Evolutionary conservation across 2,888 invertebrate genomes (phyloP), one percentile per base, ranked within the genome.

Genomic region (Campoplex capitator): DNA sequence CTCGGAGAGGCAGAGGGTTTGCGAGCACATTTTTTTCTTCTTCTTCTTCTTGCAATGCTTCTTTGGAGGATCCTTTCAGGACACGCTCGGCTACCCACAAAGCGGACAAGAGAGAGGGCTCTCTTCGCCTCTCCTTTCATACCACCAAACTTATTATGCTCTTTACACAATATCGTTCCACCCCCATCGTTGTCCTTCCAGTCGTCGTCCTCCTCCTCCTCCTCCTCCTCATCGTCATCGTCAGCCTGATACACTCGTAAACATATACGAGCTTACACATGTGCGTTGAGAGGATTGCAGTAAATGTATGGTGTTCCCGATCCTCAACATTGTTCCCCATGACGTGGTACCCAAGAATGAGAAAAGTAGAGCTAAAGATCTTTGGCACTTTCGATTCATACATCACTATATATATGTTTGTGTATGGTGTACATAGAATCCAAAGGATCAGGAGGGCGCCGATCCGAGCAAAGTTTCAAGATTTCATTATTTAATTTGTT

Each of bases 41-140:
- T 76, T 81, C 74, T 68, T 6, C 38, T 38, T 38, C 1, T 38
- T 6, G 82, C 75, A 48, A 58, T 75, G 77, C 76, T 81, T 74
- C 35, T 81, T 76, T 81, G 77, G 89, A 90, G 89, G 93, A 92
- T 93, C 92, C 92, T 93, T 94, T 94, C 91, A 93, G 90, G 91
- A 91, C 92, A 94, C 92, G 94, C 92, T 94, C 92, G 94, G 93
- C 94, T 94, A 93, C 91, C 94, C 94, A 92, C 94, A 93, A 94
- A 94, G 93, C 92, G 91, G 89, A 89, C 82, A 89, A 79, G 86
- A 81, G 70, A 32, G 71, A 65, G n/a, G 42, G 80, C 54, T 70
- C 79, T 83, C 85, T 85, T 84, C 79, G 79, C 81, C 74, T 88
- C 91, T 90, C 91, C 91, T 91, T 56, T 28, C 45, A 70, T 79